These are phyloP conservation scores for Coptodon bakossiorum DNA, from an alignment of 2,113 vertebrate species.

Conservation along the genomic window DNA sequence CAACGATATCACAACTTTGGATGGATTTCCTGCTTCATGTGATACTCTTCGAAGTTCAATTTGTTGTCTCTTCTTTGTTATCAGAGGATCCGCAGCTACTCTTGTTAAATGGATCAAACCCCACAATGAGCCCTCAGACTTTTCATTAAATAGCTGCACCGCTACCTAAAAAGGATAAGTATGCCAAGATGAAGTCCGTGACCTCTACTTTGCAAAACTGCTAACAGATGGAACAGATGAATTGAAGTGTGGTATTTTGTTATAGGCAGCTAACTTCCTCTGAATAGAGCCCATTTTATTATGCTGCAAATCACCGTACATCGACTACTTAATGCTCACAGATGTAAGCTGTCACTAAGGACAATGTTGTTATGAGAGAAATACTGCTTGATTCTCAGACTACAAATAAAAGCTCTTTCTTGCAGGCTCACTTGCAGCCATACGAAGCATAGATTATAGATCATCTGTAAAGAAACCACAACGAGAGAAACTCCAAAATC, in stretches of 20 bases:
- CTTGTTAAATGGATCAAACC: constrained; percentile 52
- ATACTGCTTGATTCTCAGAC: background rate
- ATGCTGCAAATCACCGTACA: constrained; percentile 15
- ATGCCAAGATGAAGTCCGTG: constrained; percentile 34
- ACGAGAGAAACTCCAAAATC: constrained; percentile 32
- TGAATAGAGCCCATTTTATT: constrained; percentile 17
- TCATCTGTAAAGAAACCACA: constrained; percentile 21
- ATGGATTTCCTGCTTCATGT: constrained; percentile 4
- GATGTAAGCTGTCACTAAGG: constrained; percentile 24
- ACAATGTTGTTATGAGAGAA: background rate
- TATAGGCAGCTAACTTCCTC: constrained; percentile 7
- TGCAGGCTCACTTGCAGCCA: background rate
- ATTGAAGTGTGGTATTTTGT: constrained; percentile 18
- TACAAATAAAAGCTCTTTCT: background rate
- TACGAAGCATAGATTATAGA: background rate
- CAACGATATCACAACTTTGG: constrained; percentile 6
- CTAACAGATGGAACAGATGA: constrained; percentile 51
- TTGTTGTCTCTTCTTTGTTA: background rate
- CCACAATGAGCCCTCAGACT: constrained; percentile 27
- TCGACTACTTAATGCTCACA: constrained; percentile 16
- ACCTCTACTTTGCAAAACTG: constrained; percentile 39
- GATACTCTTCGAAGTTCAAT: background rate
- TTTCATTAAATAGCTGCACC: constrained; percentile 5
- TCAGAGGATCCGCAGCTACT: constrained; percentile 17
- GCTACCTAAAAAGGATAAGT: constrained; percentile 64